Conservation (phyloP, 2,113 vertebrate species). For the Trochalopteron elliotii region DNA sequence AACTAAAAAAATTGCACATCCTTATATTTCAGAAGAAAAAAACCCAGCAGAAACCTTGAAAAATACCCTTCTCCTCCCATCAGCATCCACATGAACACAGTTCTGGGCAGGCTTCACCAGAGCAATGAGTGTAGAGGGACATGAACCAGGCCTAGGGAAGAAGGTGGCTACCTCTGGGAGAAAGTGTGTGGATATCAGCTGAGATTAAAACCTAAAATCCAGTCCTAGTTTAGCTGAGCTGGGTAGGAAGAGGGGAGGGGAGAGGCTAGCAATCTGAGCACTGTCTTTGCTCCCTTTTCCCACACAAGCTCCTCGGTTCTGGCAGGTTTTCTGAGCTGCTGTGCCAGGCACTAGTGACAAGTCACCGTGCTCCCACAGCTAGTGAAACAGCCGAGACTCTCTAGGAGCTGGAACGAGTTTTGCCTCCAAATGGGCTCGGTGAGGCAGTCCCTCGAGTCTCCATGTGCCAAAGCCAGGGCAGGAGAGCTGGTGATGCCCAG, state of each 20-base stretch:
- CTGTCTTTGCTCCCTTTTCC: neutral
- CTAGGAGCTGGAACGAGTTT: constrained; percentile 10
- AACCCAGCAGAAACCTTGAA: constrained; percentile 72
- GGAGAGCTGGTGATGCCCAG: constrained; percentile 52
- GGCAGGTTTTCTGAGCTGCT: neutral
- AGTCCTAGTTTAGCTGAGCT: neutral
- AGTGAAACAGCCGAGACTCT: neutral
- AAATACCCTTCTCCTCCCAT: constrained; percentile 67
- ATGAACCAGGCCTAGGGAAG: neutral
- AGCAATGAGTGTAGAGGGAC: neutral
- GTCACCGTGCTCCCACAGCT: neutral
- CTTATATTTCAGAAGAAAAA: constrained; percentile 88
- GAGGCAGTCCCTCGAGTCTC: constrained; percentile 21
- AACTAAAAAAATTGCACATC: constrained; percentile 95
- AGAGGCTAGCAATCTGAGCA: neutral
- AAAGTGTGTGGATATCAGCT: neutral
- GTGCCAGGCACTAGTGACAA: neutral
- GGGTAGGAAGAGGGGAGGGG: neutral
- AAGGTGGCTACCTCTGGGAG: neutral
- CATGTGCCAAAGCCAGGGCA: constrained; percentile 37
- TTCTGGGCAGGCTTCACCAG: constrained; percentile 58
- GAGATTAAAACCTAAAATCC: neutral
- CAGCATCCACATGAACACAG: constrained; percentile 55
- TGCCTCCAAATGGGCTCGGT: neutral
- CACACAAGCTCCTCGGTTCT: neutral